Evolutionary conservation across 2,113 vertebrate genomes (phyloP).

Genomic region (Pipra filicauda): DNA sequence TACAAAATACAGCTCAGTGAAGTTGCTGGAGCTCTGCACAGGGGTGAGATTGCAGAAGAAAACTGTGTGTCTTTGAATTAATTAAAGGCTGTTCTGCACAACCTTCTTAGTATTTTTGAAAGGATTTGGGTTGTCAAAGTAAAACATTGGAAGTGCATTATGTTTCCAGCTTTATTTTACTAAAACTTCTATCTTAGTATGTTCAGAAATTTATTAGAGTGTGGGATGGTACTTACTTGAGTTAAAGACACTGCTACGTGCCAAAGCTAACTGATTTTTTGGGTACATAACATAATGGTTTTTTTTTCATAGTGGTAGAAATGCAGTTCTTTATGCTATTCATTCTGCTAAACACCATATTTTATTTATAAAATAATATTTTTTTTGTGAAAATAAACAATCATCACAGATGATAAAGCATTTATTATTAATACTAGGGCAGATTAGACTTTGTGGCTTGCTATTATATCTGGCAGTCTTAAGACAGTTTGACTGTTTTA

Average conservation of each 20-base stretch:
- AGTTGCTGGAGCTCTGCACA: neutral
- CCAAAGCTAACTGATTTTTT: neutral
- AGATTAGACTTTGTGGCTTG: neutral
- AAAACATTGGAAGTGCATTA: neutral
- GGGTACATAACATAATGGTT: fast-evolving
- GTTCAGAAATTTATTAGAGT: neutral
- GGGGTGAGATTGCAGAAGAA: neutral
- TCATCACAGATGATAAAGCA: neutral
- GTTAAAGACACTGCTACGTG: neutral
- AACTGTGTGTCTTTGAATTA: neutral
- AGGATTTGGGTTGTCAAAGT: neutral
- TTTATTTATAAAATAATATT: neutral
- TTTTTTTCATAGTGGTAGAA: neutral
- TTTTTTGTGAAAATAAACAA: neutral
- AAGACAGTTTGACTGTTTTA: neutral
- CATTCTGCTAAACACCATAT: neutral
- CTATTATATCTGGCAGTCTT: neutral
- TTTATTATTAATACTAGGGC: neutral
- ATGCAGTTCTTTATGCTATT: neutral
- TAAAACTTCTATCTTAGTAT: neutral
- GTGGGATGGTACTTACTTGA: neutral
- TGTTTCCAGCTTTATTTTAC: neutral
- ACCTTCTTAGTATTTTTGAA: neutral
- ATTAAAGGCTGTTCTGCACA: neutral
- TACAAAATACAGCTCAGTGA: neutral